Evolutionary conservation across 2,888 invertebrate species (phyloP).

Genomic region (Brachypalpus laphriformis): DNA sequence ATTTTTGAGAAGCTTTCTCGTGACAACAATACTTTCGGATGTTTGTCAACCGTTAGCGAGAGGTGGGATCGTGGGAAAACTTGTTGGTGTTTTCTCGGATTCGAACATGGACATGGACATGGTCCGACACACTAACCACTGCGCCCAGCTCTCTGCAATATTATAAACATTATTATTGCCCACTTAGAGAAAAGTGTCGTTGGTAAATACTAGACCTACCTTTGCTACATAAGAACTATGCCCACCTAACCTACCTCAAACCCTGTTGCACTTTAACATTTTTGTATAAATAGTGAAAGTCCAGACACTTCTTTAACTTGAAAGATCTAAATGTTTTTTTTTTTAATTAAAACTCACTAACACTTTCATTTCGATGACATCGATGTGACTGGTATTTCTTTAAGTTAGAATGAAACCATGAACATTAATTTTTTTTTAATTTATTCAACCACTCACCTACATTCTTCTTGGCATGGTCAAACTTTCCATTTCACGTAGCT

Average conservation of each 20-base stretch:
- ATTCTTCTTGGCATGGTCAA: slow-evolving; percentile 32
- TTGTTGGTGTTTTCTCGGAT: too few species aligned
- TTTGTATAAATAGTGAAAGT: slow-evolving; percentile 22
- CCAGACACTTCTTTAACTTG: not conserved
- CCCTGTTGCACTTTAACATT: slow-evolving; percentile 7
- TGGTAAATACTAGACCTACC: too few species aligned
- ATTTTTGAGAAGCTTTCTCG: too few species aligned
- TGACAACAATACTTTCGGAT: too few species aligned
- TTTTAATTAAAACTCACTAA: slow-evolving; percentile 5
- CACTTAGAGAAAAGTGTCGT: too few species aligned
- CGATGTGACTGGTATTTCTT: slow-evolving; percentile 3
- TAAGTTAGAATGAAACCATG: slow-evolving; percentile 7
- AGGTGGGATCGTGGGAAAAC: too few species aligned
- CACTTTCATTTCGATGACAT: slow-evolving; percentile 58
- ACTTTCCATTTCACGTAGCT: slow-evolving; percentile 62
- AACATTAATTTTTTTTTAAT: slow-evolving; percentile 30
- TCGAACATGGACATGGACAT: too few species aligned
- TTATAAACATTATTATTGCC: too few species aligned
- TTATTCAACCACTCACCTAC: slow-evolving; percentile 59
- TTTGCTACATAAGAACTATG: too few species aligned
- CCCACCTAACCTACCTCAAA: not conserved
- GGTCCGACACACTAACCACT: too few species aligned
- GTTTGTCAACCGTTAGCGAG: too few species aligned
- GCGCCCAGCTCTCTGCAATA: too few species aligned
- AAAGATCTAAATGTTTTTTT: not conserved